Base-by-base conservation (phyloP, 1,140 invertebrate genomes). In the Cotesia vestalis region DNA sequence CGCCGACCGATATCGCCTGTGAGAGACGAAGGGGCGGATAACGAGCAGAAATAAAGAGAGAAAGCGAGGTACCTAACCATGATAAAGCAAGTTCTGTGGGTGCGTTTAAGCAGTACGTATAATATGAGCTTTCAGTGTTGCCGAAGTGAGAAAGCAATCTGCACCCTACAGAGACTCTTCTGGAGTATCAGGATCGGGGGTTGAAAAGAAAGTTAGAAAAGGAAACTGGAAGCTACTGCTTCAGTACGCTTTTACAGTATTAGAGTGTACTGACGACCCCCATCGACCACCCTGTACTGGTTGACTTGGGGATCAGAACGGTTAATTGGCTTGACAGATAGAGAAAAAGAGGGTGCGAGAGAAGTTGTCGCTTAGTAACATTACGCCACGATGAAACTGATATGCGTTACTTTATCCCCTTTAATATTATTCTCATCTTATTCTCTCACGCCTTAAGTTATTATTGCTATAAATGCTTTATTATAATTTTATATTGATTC, bases 321-420 rank as follows among this genome's bases (percentile, higher is more conserved):
- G 78, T 81, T 84, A 84, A 84, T 83, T 84, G 83, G 81, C 80
- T 79, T 82, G 83, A 83, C 81, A 80, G 81, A 84, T 83, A 81
- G 81, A 80, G 83, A 80, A 80, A 82, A 82, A 81, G 81, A 80
- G 83, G 83, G 81, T 83, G 83, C 80, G 83, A 82, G 80, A 82
- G 79, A 79, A 80, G 79, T 84, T 82, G 83, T 84, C 83, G 83
- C 80, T 84, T 83, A 82, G 82, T 84, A 80, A 83, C 82, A 84
- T 84, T 83, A 82, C 82, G 81, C 79, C 76, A 78, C 79, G 80
- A 84, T 83, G 78, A 81, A 80, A 82, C 78, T 83, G 81, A 83
- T 84, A 82, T 78, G 74, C 75, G 71, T 72, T 53, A 72, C 76
- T 74, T 57, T 14, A 14, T 36, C 60, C 59, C 59, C 59, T 60